A percentile compares a stretch with the other conserved stretches of the same genome.
These are phyloP conservation scores for Lamellibrachia columna DNA, from an alignment of 2,888 invertebrate species.

Conservation along the genomic window DNA sequence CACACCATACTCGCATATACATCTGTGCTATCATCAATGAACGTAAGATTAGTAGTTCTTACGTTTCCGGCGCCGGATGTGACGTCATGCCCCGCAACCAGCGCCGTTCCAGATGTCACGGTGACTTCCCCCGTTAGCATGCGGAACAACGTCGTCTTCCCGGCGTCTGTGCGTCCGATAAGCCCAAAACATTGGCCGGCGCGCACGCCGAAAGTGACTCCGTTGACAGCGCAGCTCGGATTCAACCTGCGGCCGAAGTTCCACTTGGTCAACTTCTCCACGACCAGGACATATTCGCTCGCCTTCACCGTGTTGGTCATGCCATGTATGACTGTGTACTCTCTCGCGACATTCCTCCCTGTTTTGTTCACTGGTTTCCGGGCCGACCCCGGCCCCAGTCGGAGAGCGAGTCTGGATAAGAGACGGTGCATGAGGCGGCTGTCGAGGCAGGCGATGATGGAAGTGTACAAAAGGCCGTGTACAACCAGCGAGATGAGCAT, in stretches of 20 bases:
- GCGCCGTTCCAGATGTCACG: background rate
- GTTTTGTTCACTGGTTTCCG: background rate
- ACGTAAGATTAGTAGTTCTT: background rate
- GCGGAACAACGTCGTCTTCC: background rate
- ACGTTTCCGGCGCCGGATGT: background rate
- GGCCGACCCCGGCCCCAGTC: background rate
- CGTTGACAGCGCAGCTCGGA: background rate
- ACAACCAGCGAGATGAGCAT: background rate
- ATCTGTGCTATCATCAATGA: background rate
- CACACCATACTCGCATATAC: background rate
- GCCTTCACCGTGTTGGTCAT: background rate
- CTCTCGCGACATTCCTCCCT: background rate
- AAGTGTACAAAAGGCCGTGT: background rate
- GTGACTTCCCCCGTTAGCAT: background rate
- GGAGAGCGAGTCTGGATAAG: background rate
- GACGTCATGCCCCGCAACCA: background rate
- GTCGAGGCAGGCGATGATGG: background rate
- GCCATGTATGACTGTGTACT: background rate
- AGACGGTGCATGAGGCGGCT: background rate
- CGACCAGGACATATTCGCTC: background rate
- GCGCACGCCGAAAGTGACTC: background rate
- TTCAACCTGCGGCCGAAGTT: background rate
- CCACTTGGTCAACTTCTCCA: background rate
- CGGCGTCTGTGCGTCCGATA: background rate
- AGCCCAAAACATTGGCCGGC: background rate